Conservation (phyloP, 2,113 vertebrate genomes). For the Paracanthobrama guichenoti region DNA sequence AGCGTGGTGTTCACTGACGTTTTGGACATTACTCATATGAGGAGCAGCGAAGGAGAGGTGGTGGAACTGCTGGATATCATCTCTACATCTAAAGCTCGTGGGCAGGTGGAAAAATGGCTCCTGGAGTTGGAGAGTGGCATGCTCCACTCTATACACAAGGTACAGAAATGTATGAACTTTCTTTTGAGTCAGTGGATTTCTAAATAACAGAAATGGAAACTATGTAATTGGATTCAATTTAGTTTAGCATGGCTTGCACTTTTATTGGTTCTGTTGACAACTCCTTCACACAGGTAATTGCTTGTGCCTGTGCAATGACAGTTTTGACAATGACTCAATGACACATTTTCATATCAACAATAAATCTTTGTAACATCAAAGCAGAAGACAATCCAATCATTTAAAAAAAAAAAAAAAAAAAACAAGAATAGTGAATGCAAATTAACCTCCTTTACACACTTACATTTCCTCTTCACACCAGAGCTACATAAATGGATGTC, state of each 20-base stretch:
- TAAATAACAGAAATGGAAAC: not conserved
- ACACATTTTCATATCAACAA: not conserved
- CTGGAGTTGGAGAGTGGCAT: slow-evolving; percentile 83
- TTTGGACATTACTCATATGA: slow-evolving; percentile 88
- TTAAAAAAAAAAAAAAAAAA: not conserved
- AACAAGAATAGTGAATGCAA: not conserved
- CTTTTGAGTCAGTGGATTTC: not conserved
- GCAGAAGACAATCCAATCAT: not conserved
- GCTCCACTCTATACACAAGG: slow-evolving; percentile 85
- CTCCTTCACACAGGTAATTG: not conserved
- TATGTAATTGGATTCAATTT: not conserved
- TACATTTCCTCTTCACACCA: not conserved
- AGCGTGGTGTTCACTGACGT: slow-evolving; percentile 84
- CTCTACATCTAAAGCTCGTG: slow-evolving; percentile 85
- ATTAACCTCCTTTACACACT: not conserved
- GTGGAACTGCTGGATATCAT: slow-evolving; percentile 81
- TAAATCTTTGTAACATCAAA: not conserved
- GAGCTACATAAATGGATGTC: not conserved
- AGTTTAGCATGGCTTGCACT: not conserved
- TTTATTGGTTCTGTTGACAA: not conserved
- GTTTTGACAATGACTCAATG: not conserved
- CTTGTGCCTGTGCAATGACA: not conserved
- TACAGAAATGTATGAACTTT: slow-evolving; percentile 55
- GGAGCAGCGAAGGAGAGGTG: slow-evolving; percentile 86
- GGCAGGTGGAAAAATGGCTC: slow-evolving; percentile 91